Conservation (phyloP, 2,113 vertebrate genomes). For the Tetrao urogallus region DNA sequence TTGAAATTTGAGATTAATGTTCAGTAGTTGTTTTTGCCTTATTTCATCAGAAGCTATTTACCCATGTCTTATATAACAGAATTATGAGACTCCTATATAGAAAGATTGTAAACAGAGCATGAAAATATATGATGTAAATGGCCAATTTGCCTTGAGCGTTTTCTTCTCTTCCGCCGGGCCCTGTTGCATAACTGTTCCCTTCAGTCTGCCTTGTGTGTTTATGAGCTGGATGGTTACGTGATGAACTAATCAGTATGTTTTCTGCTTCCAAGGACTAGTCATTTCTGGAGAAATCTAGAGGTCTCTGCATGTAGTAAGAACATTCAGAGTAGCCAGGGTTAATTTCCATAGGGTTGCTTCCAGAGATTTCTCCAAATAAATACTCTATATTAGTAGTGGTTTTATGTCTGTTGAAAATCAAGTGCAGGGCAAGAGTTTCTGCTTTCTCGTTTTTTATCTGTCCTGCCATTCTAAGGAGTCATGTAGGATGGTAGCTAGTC, state of each 20-base stretch:
- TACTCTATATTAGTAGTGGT: not conserved
- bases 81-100: not conserved
- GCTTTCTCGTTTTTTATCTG: not conserved
- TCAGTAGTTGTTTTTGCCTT: not conserved
- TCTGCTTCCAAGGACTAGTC: not conserved
- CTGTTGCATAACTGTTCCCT: constrained; percentile 55
- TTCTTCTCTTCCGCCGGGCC: constrained; percentile 8
- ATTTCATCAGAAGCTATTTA: not conserved
- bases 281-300: not conserved
- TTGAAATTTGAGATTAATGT: not conserved
- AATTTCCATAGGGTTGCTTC: not conserved
- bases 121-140: constrained; percentile 55
- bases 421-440: not conserved
- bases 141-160: constrained; percentile 41
- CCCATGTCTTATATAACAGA: not conserved
- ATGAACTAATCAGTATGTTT: constrained; percentile 1
- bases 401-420: not conserved
- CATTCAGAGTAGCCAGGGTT: not conserved
- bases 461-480: not conserved
- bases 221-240: not conserved
- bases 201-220: not conserved
- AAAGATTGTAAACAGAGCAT: constrained; percentile 45
- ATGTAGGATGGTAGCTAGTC: not conserved
- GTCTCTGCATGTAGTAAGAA: not conserved
- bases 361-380: not conserved